A percentile compares a stretch with the other conserved stretches of the same genome.
Evolutionary conservation across 2,113 vertebrate species (phyloP).

Genomic region (Corythaixoides concolor): DNA sequence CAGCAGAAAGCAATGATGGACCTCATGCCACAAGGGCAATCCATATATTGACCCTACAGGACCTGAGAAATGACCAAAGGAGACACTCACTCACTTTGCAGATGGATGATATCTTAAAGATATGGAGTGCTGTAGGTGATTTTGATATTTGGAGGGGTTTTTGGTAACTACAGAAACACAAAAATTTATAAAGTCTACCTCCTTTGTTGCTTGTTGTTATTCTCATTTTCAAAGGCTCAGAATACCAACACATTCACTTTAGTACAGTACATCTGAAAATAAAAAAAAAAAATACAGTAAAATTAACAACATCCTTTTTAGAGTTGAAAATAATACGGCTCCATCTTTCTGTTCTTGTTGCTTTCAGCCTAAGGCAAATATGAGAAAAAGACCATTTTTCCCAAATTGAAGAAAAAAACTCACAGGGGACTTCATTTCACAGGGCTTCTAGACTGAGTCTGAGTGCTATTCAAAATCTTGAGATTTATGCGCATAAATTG

Average conservation of each 20-base stretch:
- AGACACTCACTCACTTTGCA: not conserved
- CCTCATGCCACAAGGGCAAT: not conserved
- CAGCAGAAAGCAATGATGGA: not conserved
- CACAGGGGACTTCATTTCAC: not conserved
- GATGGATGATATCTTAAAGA: not conserved
- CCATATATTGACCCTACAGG: too few species aligned
- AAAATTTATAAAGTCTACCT: not conserved
- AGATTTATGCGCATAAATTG: not conserved
- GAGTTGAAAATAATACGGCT: not conserved
- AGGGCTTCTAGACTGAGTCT: not conserved
- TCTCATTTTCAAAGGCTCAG: not conserved
- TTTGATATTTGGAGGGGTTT: not conserved
- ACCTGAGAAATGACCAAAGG: not conserved
- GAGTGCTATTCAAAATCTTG: not conserved
- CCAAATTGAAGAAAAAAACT: not conserved
- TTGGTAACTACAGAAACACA: not conserved
- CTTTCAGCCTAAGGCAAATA: not conserved
- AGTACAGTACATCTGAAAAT: not conserved
- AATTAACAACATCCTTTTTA: not conserved
- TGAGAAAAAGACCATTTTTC: not conserved
- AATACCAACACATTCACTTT: not conserved
- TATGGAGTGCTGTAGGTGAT: not conserved
- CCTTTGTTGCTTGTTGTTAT: not conserved
- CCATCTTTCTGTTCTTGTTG: not conserved
- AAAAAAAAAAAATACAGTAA: not conserved